Conservation (phyloP, 2,888 invertebrate species). For the Esperia sulphurella region DNA sequence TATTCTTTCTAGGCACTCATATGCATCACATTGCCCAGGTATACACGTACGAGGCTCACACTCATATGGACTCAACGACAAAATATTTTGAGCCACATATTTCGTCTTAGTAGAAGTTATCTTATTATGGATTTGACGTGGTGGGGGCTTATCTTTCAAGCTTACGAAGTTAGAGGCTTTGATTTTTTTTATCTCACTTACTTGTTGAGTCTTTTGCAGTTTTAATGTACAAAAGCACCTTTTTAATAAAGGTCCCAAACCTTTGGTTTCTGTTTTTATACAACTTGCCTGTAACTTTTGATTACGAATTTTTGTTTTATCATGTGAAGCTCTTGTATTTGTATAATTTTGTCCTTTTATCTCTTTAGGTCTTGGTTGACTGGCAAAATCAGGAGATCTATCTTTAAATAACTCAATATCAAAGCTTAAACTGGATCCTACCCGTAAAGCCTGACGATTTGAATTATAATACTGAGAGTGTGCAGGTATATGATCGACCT, state of each 20-base stretch:
- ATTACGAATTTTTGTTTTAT: not conserved
- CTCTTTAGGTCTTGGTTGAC: not conserved
- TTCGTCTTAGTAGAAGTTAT: not conserved
- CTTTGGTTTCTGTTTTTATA: not conserved
- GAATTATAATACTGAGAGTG: too few relatives aligned
- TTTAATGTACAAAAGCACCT: conserved; percentile 5
- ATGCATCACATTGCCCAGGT: conserved; percentile 29
- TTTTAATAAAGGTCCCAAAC: not conserved
- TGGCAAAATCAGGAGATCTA: not conserved
- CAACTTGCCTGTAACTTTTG: not conserved
- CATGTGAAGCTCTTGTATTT: not conserved
- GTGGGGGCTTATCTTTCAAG: not conserved
- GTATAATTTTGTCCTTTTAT: not conserved
- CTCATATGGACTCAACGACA: conserved; percentile 20
- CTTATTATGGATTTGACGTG: not conserved
- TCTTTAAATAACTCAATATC: not conserved
- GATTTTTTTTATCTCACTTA: not conserved
- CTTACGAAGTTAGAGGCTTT: not conserved
- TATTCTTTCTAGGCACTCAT: conserved; percentile 28
- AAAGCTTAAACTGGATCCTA: not conserved
- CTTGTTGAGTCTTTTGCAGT: not conserved
- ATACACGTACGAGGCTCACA: conserved; percentile 31
- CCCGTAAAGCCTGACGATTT: not conserved
- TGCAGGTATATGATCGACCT: too few relatives aligned
- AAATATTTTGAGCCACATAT: not conserved